Evolutionary conservation across 2,888 invertebrate genomes (phyloP), one percentile per base, ranked within the genome.

Genomic region (Acholoe squamosa): DNA sequence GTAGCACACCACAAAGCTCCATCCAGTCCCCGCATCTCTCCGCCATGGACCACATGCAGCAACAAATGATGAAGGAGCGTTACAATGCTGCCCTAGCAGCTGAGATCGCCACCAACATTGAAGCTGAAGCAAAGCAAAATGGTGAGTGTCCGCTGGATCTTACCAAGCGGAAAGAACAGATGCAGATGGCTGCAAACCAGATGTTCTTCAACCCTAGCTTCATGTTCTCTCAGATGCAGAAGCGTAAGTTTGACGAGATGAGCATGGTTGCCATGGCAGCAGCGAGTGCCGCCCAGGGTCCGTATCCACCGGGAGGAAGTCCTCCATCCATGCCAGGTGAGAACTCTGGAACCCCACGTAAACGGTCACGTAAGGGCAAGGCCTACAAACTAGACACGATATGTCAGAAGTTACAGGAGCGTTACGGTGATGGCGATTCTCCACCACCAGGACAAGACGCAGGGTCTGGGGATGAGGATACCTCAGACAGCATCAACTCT

Each of bases 321-420:
- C 89, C 89, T 12, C 61, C 89, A 0, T 0, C 54, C 19, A 1
- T 12, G 1, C 1, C 19, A 0, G 0, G 10, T 0, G 25, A 25
- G n/a, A 31, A 10, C 28, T 80, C 84, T 0, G 93, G 96, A 0
- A 96, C 96, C 56, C 94, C 94, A n/a, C 92, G 95, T 0, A 97
- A 97, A 93, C 97, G 97, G 93, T 97, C 98, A 33, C 97, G 99
- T 93, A 99, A 99, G 96, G 98, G 98, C 0, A 97, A 97, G 89
- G 98, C 98, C 0, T 97, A 97, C 93, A 98, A 98, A 94, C 96
- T 98, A 89, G 98, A 98, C 92, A 94, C 94, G 0, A 92, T 95
- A 19, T 95, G 95, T 91, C 92, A 94, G 92, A 95, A 95, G 91
- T 92, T 95, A 16, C 95, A 95, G 89, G 94, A 94, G 84, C 93